Percentiles rank a stretch among this genome's conserved stretches.
Conservation (phyloP, 2,113 vertebrate genomes). For the Gavia stellata region DNA sequence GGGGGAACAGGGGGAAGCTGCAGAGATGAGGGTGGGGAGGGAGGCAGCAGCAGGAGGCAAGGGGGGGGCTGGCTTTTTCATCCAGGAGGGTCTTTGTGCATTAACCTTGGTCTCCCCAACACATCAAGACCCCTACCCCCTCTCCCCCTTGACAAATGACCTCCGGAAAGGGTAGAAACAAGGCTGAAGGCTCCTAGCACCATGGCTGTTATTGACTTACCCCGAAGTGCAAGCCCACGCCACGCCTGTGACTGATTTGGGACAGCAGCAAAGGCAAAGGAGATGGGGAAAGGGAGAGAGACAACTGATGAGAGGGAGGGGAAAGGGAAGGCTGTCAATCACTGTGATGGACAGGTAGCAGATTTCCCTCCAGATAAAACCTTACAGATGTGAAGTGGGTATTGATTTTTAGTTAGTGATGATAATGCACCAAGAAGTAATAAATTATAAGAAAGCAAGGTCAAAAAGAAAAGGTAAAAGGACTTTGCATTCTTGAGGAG, state of each 20-base stretch:
- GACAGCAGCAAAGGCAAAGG: conserved; percentile 29
- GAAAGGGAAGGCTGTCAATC: conserved; percentile 65
- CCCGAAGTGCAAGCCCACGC: neutral
- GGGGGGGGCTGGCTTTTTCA: neutral
- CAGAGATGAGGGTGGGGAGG: conserved; percentile 2
- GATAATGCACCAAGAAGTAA: conserved; percentile 76
- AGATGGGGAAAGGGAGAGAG: neutral
- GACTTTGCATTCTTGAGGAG: conserved; percentile 62
- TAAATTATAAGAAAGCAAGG: conserved; percentile 77
- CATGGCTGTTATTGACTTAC: neutral
- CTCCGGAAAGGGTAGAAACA: neutral
- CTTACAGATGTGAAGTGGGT: conserved; percentile 71
- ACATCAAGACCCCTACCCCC: neutral
- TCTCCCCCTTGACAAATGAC: neutral
- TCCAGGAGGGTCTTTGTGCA: conserved; percentile 43
- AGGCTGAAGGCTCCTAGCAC: neutral
- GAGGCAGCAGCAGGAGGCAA: neutral
- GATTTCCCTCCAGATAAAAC: conserved; percentile 78
- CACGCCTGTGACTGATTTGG: conserved; percentile 66
- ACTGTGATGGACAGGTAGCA: conserved; percentile 65
- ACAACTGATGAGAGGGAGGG: neutral
- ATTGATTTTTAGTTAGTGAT: conserved; percentile 78
- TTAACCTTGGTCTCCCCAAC: neutral
- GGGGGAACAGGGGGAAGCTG: conserved; percentile 1
- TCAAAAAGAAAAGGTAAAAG: conserved; percentile 58